Base-by-base conservation (phyloP, 1,140 invertebrate genomes). In the Drosophila hydei region DNA sequence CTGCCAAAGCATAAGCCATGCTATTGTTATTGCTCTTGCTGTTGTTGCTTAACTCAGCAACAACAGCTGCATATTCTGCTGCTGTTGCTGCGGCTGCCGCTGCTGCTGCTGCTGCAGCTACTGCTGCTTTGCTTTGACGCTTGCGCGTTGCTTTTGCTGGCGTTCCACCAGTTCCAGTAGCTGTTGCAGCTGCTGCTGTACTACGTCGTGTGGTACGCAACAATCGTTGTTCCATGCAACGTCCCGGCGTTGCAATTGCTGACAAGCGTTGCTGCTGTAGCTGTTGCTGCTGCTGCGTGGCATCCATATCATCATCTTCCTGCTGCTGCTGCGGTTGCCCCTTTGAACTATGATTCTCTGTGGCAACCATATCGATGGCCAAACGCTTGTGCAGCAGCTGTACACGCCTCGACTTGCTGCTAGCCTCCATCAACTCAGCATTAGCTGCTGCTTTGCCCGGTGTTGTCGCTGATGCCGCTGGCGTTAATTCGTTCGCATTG, bases 291-390 rank as follows among this genome's bases (percentile, higher is more conserved):
- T 42, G 9, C 12, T 42, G 23, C 18, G 38, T 33, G n/a, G 45
- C 52, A 40, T 12, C 54, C 14, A 16, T 0, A 0, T 42, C 14
- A n/a, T 23, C 4, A 9, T 18, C 47, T 0, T 58, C 48, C 9
- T 8, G 27, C 27, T 30, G 27, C 27, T 30, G 27, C 7, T 33
- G 30, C 30, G 25, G 25, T 6, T 11, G 6, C n/a, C n/a, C 56
- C 38, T 42, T 42, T 2, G 7, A 3, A 11, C 16, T 42, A 8
- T 42, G 14, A 42, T 42, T 16, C n/a, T 78, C 88, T 4, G 65
- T 58, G 25, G 72, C 81, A 0, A 91, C 77, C 87, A 91, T 91
- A 51, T 91, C 90, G 21, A 91, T 91, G 19, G 89, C 89, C 71
- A 91, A 45, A 0, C 90, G 87, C 54, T 91, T 91, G 27, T 87